Conservation (phyloP, 2,113 vertebrate genomes). For the Crypturellus undulatus region DNA sequence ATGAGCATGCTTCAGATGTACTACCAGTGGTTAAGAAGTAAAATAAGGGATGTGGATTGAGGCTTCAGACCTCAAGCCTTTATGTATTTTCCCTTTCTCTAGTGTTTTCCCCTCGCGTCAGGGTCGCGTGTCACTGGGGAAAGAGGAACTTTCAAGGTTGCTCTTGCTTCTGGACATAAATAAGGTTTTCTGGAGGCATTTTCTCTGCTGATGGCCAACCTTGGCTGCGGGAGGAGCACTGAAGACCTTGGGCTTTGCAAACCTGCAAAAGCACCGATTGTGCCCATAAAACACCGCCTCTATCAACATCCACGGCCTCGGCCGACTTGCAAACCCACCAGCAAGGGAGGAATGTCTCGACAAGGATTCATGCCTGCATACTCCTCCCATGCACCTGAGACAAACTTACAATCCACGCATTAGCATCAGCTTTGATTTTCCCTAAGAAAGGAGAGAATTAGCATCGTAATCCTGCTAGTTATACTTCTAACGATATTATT, state of each 20-base stretch:
- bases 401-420: conserved; percentile 66
- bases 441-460: conserved; percentile 59
- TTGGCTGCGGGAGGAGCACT: background rate
- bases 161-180: background rate
- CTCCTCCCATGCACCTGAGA: conserved; percentile 73
- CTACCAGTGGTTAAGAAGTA: background rate
- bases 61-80: conserved; percentile 47
- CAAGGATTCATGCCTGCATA: conserved; percentile 63
- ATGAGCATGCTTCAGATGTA: background rate
- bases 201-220: background rate
- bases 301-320: background rate
- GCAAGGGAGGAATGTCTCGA: conserved; percentile 67
- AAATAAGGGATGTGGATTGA: conserved; percentile 51
- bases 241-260: conserved; percentile 3
- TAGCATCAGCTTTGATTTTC: conserved; percentile 50
- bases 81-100: conserved; percentile 29
- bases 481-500: conserved; percentile 82
- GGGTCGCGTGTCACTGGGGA: background rate
- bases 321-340: background rate
- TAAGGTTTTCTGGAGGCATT: background rate
- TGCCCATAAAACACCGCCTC: background rate
- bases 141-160: conserved; percentile 25
- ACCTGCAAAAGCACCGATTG: background rate
- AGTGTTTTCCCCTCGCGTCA: accelerated
- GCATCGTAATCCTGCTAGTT: conserved; percentile 74